Evolutionary conservation across 1,140 invertebrate species (phyloP), one percentile per base, ranked within the genome.

Genomic region (Copidosoma floridanum): DNA sequence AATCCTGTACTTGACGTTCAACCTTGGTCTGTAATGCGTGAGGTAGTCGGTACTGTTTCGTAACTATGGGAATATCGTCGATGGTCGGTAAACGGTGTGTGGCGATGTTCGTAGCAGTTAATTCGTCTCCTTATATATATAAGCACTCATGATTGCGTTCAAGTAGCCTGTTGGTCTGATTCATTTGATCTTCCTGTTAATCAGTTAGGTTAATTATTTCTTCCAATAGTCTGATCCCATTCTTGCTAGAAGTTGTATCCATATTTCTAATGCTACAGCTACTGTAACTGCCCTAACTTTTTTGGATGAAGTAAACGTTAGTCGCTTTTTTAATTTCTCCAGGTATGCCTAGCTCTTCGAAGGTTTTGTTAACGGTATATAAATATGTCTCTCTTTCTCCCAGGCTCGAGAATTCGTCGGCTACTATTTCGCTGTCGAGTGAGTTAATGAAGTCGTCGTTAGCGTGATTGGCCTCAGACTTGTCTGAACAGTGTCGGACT

Each of bases 41-140:
- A 1, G 70, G 69, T 46, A 64, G 64, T 26, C 64, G 23, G 54
- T 72, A 72, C 23, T 64, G 54, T 60, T 63, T 68, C 1, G 50
- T 37, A 43, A 65, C 23, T 6, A 72, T 61, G 11, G 69, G 68
- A 5, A 20, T 46, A 18, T 71, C 43, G 35, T 68, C 59, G 2
- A 29, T 60, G 12, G 56, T 65, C 20, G 10, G 24, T 8, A 71
- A 69, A 43, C 66, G 38, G 44, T 71, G 67, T 44, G 59, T 62
- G 11, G 62, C n/a, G 27, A 60, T 18, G 37, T 57, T 57, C 6
- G 69, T 70, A 21, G 50, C 32, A 16, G 65, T 41, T 44, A 69
- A 40, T 12, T n/a, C 18, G 20, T 66, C 61, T 24, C 52, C 59
- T 29, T 21, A 10, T 1, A 61, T 3, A 47, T 61, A 37, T 38